Evolutionary conservation across 2,797 vertebrate species (phyloP).

Genomic region (Hydrophis major): DNA sequence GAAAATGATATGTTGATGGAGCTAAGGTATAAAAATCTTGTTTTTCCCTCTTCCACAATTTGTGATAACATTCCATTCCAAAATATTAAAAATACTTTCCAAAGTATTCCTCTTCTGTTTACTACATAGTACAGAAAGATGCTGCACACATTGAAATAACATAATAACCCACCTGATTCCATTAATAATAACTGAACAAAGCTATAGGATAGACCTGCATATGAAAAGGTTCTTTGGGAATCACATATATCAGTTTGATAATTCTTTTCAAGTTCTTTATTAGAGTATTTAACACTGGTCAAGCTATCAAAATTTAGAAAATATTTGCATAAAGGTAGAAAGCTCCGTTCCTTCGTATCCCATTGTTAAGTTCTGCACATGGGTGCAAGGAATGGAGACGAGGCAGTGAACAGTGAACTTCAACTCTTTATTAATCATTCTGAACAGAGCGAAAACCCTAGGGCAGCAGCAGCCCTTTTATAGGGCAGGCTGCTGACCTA

Average conservation of each 20-base stretch:
- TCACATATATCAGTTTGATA: neutral
- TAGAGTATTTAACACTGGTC: neutral
- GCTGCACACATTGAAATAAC: neutral
- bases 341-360: neutral
- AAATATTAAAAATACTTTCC: neutral
- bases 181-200: neutral
- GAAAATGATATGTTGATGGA: neutral
- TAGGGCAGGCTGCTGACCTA: too few species aligned
- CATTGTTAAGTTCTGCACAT: neutral
- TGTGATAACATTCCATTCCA: neutral
- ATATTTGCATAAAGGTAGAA: neutral
- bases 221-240: neutral
- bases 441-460: too few species aligned
- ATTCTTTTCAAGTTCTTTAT: neutral
- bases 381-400: too few species aligned
- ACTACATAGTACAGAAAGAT: neutral
- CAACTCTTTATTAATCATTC: too few species aligned
- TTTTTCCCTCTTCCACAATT: neutral
- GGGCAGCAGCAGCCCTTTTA: too few species aligned
- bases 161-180: neutral
- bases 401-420: too few species aligned
- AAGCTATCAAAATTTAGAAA: neutral
- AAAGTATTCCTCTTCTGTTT: neutral
- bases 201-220: neutral
- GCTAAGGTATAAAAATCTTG: neutral